phyloP scores from a whole-genome alignment of 2,888 invertebrate species.

The Bombyx huttoni region DNA sequence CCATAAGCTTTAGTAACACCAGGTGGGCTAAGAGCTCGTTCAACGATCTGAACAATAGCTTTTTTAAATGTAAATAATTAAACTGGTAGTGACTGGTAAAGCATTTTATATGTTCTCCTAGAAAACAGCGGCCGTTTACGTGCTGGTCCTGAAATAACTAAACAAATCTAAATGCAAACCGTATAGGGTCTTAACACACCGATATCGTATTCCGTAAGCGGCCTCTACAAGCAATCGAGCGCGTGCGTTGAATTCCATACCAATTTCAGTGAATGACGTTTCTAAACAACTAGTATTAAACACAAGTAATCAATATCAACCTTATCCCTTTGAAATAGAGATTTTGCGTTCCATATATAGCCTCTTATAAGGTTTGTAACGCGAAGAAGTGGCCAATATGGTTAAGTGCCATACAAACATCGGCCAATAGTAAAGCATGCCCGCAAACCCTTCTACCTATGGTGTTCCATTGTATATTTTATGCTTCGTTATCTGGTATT shows the following conservation, averaged over 20 bases:
- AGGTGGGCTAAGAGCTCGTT: no score
- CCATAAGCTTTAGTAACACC: no score
- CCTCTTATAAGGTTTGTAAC: constrained; percentile 5
- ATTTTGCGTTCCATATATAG: constrained; percentile 6
- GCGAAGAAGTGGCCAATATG: constrained; percentile 22
- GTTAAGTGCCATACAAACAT: constrained; percentile 17
- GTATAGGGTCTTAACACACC: constrained; percentile 38
- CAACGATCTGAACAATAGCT: no score
- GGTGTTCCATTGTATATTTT: constrained; percentile 12
- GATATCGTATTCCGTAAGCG: constrained; percentile 41
- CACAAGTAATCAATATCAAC: constrained; percentile 12
- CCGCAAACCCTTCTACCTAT: constrained; percentile 15
- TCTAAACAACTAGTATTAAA: constrained; percentile 21
- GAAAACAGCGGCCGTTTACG: constrained; percentile 18
- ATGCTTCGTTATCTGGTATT: constrained; percentile 25
- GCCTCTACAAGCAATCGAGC: constrained; percentile 39
- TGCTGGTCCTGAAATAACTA: constrained; percentile 39
- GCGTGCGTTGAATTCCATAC: constrained; percentile 47
- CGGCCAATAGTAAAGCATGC: constrained; percentile 22
- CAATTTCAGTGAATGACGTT: constrained; percentile 30
- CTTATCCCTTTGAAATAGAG: constrained; percentile 23
- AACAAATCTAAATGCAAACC: constrained; percentile 49
- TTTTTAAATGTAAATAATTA: neutral
- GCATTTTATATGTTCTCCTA: neutral
- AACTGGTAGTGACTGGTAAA: neutral